phyloP scores from a whole-genome alignment of 2,888 invertebrate species.

The Pyrrhosoma nymphula region DNA sequence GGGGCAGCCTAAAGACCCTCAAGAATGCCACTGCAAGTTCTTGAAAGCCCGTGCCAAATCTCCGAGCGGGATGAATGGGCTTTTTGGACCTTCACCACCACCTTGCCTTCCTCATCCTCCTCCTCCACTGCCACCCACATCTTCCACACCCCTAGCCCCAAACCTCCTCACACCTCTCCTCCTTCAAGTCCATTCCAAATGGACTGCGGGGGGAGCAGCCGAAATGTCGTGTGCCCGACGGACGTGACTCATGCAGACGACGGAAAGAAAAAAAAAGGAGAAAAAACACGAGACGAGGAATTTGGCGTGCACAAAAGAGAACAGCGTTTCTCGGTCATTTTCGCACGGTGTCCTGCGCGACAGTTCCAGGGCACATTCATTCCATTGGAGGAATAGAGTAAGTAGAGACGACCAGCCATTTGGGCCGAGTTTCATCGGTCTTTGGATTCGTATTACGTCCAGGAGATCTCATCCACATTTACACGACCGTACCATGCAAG shows the following conservation, averaged over 20 bases:
- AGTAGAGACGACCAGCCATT: no score
- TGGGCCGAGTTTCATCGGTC: no score
- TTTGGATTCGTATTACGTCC: no score
- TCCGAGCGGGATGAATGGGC: neutral
- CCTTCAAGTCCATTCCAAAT: neutral
- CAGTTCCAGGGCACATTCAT: neutral
- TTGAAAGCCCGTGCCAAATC: constrained; percentile 15
- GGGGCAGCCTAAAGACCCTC: neutral
- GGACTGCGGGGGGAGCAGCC: neutral
- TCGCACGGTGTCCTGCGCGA: neutral
- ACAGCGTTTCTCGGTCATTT: neutral
- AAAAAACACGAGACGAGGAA: neutral
- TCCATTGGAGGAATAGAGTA: neutral
- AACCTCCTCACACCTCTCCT: neutral
- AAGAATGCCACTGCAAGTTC: constrained; percentile 11
- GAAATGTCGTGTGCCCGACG: neutral
- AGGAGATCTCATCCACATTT: no score
- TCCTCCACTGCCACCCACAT: neutral
- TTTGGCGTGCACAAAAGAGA: neutral
- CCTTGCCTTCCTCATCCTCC: neutral
- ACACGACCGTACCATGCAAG: no score
- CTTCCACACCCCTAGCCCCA: neutral
- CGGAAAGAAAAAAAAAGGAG: neutral
- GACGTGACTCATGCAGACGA: neutral
- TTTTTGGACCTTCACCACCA: neutral